Base-by-base conservation (phyloP, 2,113 vertebrate genomes). In the Rhea americana region DNA sequence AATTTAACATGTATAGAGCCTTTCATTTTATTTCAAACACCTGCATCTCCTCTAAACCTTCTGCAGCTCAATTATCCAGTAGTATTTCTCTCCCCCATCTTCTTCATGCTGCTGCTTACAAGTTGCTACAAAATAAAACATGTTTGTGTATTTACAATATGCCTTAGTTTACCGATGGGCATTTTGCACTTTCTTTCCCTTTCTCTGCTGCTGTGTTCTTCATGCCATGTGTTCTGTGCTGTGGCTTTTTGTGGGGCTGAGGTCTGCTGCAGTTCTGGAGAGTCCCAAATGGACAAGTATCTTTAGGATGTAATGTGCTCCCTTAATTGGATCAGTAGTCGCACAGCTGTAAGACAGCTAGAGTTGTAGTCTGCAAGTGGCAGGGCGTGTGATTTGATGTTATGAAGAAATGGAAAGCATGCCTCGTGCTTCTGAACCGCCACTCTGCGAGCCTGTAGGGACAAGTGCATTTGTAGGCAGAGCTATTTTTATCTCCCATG, bases 1-100 rank as follows among this genome's bases (percentile, higher is more conserved):
- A 65, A 3, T 61, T 70, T 82, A 82, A 71, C 22, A 41, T 72
- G 32, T 80, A 83, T 32, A 82, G 32, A 88, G 61, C 17, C 18
- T 87, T 24, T 85, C 67, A 89, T 55, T 95, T 92, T 88, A 88
- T 91, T 94, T 88, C 90, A 61, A 76, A 72, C 91, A 94, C 73
- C 70, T 91, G 90, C 79, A 84, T 79, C 71, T 94, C 61, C 43
- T 41, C 65, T 72, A 87, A 93, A 76, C 47, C 62, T 91, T 89
- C 51, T 91, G 53, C 2, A 17, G 22, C 3, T 17, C 48, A n/a
- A 0, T 82, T 77, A 37, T 86, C 13, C 65, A 65, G 68, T 43
- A 37, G 41, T 25, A 30, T 13, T 87, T 8, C 11, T 11, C 17
- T 7, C 24, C 24, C 19, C 8, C 6, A 18, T 25, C 18, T 11